Conservation (phyloP, 2,113 vertebrate genomes). For the Butastur rufipennis region DNA sequence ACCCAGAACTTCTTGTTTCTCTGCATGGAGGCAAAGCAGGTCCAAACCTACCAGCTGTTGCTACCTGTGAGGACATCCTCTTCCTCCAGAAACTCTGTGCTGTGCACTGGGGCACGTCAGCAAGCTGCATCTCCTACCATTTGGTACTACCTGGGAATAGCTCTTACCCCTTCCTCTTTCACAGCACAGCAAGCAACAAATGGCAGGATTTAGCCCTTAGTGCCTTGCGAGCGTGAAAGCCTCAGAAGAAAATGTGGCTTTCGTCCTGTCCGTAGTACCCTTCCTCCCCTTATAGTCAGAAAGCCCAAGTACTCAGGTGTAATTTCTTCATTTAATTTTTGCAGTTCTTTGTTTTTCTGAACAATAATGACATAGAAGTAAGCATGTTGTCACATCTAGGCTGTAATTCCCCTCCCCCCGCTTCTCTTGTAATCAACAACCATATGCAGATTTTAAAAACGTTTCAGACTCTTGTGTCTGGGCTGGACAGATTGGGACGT, state of each 20-base stretch:
- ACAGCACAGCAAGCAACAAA: background rate
- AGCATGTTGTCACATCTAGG: background rate
- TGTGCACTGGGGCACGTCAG: background rate
- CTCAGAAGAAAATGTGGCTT: background rate
- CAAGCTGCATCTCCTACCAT: background rate
- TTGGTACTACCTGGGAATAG: background rate
- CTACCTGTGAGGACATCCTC: background rate
- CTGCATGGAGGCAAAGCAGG: background rate
- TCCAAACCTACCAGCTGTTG: background rate
- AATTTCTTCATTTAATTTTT: background rate
- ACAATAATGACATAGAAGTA: background rate
- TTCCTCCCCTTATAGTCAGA: background rate
- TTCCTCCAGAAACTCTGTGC: background rate
- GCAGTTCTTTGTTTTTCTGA: background rate
- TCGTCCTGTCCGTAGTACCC: background rate
- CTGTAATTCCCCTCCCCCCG: background rate
- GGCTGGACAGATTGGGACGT: constrained; percentile 34
- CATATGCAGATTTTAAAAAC: background rate
- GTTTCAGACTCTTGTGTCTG: constrained; percentile 7
- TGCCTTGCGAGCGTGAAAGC: background rate
- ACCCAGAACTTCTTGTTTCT: background rate
- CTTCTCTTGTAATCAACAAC: background rate
- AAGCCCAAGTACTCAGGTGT: background rate
- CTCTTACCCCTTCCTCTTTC: background rate
- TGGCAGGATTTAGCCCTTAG: background rate